Percentiles rank a stretch among this genome's conserved stretches.
Conservation (phyloP, 2,888 invertebrate genomes). For the Tortrix viridana region DNA sequence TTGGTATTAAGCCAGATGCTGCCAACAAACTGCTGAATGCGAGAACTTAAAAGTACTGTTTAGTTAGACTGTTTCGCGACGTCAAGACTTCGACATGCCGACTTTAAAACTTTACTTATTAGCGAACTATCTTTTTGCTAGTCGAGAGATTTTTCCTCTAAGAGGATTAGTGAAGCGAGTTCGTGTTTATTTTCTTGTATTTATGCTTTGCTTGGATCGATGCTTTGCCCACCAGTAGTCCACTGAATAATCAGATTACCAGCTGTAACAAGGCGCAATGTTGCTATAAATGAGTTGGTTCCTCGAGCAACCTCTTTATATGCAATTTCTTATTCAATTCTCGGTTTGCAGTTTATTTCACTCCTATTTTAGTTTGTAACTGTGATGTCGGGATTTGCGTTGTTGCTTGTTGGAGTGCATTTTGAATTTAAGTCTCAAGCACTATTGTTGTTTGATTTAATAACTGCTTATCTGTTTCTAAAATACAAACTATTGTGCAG, state of each 20-base stretch:
- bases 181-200: conserved; percentile 45
- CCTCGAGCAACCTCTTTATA: conserved; percentile 46
- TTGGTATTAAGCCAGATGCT: conserved; percentile 44
- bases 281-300: conserved; percentile 27
- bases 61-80: conserved; percentile 30
- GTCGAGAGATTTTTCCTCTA: conserved; percentile 30
- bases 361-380: conserved; percentile 43
- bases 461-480: not conserved
- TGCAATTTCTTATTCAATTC: conserved; percentile 50
- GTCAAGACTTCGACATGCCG: conserved; percentile 31
- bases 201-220: conserved; percentile 45
- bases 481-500: not conserved
- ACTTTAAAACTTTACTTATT: conserved; percentile 54
- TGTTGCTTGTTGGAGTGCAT: not conserved
- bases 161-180: conserved; percentile 46
- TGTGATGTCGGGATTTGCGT: conserved; percentile 12
- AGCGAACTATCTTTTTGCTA: conserved; percentile 38
- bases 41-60: conserved; percentile 53
- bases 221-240: conserved; percentile 28
- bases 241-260: conserved; percentile 33
- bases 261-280: conserved; percentile 30
- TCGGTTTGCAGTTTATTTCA: conserved; percentile 49
- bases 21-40: conserved; percentile 44
- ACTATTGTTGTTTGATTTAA: not conserved
- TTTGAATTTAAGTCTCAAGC: conserved; percentile 1